Evolutionary conservation across 2,888 invertebrate species (phyloP).

Genomic region (Limnephilus lunatus): DNA sequence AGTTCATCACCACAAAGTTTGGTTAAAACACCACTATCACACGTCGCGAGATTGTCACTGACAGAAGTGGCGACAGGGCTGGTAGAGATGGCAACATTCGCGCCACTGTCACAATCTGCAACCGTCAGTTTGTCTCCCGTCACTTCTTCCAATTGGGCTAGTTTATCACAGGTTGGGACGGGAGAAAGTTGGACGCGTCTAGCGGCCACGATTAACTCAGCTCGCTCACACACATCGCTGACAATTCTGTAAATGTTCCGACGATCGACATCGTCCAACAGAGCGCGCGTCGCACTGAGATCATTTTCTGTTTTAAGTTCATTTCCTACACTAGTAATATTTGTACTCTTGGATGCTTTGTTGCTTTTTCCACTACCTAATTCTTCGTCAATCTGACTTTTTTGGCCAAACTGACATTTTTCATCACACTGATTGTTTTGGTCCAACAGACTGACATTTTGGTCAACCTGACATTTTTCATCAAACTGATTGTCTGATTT

Average conservation of each 20-base stretch:
- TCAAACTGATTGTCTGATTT: neutral
- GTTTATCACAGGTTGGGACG: conserved; percentile 60
- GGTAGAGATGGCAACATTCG: no score
- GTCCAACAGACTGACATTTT: neutral
- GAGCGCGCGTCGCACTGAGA: neutral
- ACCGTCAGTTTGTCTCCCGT: neutral
- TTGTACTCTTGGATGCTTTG: conserved; percentile 42
- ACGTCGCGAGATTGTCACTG: neutral
- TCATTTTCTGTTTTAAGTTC: neutral
- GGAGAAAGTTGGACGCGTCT: neutral
- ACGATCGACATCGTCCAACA: conserved; percentile 28
- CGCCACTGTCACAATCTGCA: neutral
- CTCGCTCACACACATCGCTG: conserved; percentile 43
- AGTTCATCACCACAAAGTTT: neutral
- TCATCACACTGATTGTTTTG: neutral
- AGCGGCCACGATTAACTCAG: neutral
- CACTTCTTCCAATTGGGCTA: conserved; percentile 50
- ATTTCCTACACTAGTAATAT: conserved; percentile 18
- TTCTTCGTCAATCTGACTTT: neutral
- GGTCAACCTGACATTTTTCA: neutral
- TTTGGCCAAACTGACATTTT: no score
- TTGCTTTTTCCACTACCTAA: neutral
- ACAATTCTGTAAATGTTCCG: conserved; percentile 39
- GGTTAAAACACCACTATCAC: neutral
- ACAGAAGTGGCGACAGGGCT: neutral